Percentiles rank a stretch among this genome's conserved stretches.
These are phyloP conservation scores for Trimorus sp. DNA, from an alignment of 2,888 invertebrate species.

Conservation along the genomic window DNA sequence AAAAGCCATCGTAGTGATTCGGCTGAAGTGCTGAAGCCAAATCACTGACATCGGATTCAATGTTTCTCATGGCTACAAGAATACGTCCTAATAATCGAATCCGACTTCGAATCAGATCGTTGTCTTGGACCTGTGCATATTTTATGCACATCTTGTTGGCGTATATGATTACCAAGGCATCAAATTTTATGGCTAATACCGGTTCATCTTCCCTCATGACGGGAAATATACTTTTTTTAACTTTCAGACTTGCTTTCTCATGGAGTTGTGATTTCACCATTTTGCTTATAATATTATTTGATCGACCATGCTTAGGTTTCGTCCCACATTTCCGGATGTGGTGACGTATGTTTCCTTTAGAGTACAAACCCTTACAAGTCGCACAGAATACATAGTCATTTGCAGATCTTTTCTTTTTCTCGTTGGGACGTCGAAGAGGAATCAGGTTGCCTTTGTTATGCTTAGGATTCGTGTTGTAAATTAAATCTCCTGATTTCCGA, in stretches of 20 bases:
- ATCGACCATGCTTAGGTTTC: neutral
- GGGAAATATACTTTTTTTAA: conserved; percentile 17
- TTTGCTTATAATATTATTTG: neutral
- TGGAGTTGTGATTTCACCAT: conserved; percentile 1
- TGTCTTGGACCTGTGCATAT: conserved; percentile 18
- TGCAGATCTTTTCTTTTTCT: too few species aligned
- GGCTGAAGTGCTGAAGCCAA: conserved; percentile 49
- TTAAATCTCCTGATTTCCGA: conserved; percentile 6
- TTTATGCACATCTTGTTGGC: conserved; percentile 25
- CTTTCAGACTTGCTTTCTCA: conserved; percentile 5
- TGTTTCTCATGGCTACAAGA: neutral
- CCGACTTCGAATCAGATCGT: conserved; percentile 1
- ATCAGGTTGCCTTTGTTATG: conserved; percentile 14
- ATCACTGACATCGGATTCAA: conserved; percentile 22
- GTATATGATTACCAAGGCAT: conserved; percentile 24
- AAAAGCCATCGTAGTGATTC: conserved; percentile 38
- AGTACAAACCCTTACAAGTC: neutral
- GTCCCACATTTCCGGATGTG: neutral
- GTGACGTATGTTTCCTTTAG: neutral
- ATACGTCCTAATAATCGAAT: conserved; percentile 21
- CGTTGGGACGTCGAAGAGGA: neutral
- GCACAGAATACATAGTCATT: neutral
- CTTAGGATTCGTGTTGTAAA: conserved; percentile 6
- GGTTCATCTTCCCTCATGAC: conserved; percentile 5
- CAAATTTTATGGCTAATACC: conserved; percentile 11